Evolutionary conservation across 2,888 invertebrate genomes (phyloP), one percentile per base, ranked within the genome.

Genomic region (Macroteleia sp.): DNA sequence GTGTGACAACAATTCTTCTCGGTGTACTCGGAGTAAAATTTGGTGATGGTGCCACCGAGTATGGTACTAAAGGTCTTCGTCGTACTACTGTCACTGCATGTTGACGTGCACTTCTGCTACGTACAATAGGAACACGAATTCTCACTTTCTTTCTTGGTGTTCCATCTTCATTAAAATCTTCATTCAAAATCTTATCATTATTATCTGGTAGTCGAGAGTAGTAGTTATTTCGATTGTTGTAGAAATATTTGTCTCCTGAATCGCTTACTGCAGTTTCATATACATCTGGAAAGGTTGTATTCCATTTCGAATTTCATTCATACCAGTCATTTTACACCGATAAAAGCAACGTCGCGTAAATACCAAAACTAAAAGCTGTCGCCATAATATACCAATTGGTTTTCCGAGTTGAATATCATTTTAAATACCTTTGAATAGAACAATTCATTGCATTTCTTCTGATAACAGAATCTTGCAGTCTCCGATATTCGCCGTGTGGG

Each of bases 91-190:
- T 91, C 9, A 87, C 73, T 28, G 90, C 90, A 46, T 90, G 90
- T 17, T 89, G 88, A 12, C 82, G 69, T 3, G 84, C 85, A 28
- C 70, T 81, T 78, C 87, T 87, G 32, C 78, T 84, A 42, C 85
- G 86, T 20, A 86, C 82, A 1, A 91, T 86, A 1, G 92, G 92
- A 12, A 92, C 89, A 64, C 91, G 89, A 19, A 92, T 87, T 61
- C 89, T 86, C 1, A 92, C 87, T 69, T 89, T 85, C 80, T 89
- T 91, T 44, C 88, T 86, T 3, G 85, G 85, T 64, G 80, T 82
- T 44, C 81, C 79, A 39, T 78, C 78, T 0, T 70, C 73, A 9
- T 44, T 41, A 36, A 79, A 73, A 34, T 71, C 71, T 19, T 79
- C 64, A 32, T 80, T 71, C 1, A 19, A 36, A 64, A 54, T 44